Conservation (phyloP, 2,113 vertebrate genomes). For the Atractosteus spatula region DNA sequence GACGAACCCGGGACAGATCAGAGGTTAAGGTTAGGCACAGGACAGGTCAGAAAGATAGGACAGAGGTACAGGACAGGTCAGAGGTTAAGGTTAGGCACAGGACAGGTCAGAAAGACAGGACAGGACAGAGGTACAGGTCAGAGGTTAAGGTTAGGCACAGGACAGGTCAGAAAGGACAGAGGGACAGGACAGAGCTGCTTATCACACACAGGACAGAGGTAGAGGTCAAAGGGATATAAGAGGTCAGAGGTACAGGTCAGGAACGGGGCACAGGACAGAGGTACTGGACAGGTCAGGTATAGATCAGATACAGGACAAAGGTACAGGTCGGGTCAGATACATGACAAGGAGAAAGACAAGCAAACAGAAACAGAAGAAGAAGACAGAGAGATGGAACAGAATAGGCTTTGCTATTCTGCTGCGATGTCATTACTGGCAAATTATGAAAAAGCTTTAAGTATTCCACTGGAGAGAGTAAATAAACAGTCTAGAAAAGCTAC, state of each 20-base stretch:
- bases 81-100: too few relatives aligned
- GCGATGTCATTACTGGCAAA: too few relatives aligned
- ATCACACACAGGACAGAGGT: not conserved
- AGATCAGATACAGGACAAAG: not conserved
- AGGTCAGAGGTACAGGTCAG: not conserved
- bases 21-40: not conserved
- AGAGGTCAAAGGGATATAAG: not conserved
- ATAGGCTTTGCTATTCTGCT: not conserved
- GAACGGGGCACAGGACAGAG: not conserved
- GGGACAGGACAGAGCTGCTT: too few relatives aligned
- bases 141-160: too few relatives aligned
- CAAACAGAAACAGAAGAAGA: not conserved
- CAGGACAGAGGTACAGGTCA: not conserved
- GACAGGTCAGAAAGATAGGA: too few relatives aligned
- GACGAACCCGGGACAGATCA: not conserved
- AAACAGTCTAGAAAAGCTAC: too few relatives aligned
- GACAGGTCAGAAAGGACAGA: not conserved
- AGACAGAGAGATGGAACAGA: not conserved
- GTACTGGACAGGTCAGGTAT: not conserved
- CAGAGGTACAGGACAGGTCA: not conserved
- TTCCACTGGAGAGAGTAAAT: too few relatives aligned
- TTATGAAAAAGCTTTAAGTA: too few relatives aligned
- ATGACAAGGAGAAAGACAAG: not conserved
- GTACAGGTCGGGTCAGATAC: constrained; percentile 1
- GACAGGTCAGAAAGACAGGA: not conserved